Base-by-base conservation (phyloP, 2,113 vertebrate species). In the Parus major region DNA sequence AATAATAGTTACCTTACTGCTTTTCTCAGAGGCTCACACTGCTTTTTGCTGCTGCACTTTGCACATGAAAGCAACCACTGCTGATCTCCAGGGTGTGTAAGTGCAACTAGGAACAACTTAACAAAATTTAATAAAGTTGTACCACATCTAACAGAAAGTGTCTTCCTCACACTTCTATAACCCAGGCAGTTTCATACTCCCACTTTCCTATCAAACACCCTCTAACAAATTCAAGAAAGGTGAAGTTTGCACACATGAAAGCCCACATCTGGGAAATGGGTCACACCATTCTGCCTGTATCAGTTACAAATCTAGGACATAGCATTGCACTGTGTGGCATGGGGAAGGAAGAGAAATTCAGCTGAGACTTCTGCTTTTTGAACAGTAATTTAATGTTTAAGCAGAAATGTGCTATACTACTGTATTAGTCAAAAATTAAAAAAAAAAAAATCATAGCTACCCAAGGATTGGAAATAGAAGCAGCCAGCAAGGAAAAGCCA, bases 251-350 rank as follows among this genome's bases (percentile, higher is more conserved):
- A 88, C 41, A 49, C 4, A 0, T 14, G 28, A 91, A 90, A 90
- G 46, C 19, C 68, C 3, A 0, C 57, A 39, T 22, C 36, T 69
- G 75, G 52, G 56, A 60, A 59, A 56, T 3, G 0, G 0, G 31
- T 36, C 53, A 68, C 21, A 1, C 24, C 44, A 4, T 25, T 81
- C 70, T 72, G 49, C 53, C 42, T 27, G 0, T 23, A 41, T 21
- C 14, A 1, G 39, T 20, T 70, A 60, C 0, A 4, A 71, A 65
- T 35, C 59, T 29, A 68, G 41, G 21, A 87, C 2, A 1, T 1
- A 44, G 42, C 71, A 33, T 9, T 64, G 60, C 56, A 22, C 28
- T 31, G 39, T 16, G 8, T 24, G 46, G 55, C 73, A 8, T 29
- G 11, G 42, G 9, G 9, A 85, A 76, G 69, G 25, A 41, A 22